These are phyloP conservation scores for Crocodylus rhombifer DNA, from an alignment of 2,797 vertebrate genomes.

Conservation along the genomic window DNA sequence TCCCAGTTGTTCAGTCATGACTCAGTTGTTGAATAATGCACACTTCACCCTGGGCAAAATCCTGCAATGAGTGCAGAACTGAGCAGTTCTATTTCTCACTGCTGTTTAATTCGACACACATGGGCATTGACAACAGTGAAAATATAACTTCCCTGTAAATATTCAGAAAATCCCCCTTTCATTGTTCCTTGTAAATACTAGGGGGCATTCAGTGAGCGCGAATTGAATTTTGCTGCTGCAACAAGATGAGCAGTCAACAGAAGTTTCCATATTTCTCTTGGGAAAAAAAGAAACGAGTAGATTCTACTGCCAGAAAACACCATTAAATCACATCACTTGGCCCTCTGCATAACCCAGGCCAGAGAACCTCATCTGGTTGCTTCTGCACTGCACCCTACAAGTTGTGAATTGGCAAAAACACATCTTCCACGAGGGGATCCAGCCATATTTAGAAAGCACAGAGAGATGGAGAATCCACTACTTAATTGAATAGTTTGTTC, in stretches of 20 bases:
- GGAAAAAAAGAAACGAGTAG: background rate
- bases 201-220: background rate
- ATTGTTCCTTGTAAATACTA: background rate
- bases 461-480: background rate
- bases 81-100: background rate
- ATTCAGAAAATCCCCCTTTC: background rate
- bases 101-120: background rate
- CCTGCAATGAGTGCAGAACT: too few relatives aligned
- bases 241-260: accelerated
- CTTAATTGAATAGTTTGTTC: background rate
- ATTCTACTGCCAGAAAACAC: background rate
- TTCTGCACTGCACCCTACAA: background rate
- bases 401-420: background rate
- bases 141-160: background rate
- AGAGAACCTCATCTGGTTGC: background rate
- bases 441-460: background rate
- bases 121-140: background rate
- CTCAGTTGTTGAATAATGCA: too few relatives aligned
- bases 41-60: too few relatives aligned
- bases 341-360: background rate
- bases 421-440: background rate
- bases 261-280: background rate
- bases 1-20: too few relatives aligned
- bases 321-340: background rate
- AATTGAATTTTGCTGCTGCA: background rate